Evolutionary conservation across 2,888 invertebrate species (phyloP).

Genomic region (Netelia inedita): DNA sequence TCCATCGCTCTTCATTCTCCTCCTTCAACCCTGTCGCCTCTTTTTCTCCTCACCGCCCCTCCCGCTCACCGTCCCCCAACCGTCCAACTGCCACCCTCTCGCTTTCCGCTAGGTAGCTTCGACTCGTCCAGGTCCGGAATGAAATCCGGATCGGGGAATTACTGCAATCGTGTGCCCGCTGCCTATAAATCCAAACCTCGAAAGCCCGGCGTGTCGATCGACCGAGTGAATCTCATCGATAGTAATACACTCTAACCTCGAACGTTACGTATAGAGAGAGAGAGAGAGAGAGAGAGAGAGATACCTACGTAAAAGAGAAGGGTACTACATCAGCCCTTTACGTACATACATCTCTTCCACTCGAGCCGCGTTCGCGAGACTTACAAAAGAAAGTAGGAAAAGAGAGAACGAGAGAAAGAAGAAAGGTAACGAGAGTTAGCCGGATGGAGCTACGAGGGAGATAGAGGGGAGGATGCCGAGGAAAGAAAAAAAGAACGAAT

Average conservation of each 20-base stretch:
- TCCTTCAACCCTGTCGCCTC: conserved; percentile 9
- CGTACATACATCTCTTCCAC: conserved; percentile 45
- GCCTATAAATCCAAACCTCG: conserved; percentile 64
- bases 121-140: conserved; percentile 58
- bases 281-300: conserved; percentile 23
- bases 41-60: conserved; percentile 13
- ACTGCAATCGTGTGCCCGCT: conserved; percentile 68
- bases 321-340: conserved; percentile 39
- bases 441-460: conserved; percentile 2
- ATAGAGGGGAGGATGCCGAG: background rate
- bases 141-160: conserved; percentile 71
- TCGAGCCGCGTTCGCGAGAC: conserved; percentile 24
- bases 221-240: conserved; percentile 62
- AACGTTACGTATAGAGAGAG: conserved; percentile 7
- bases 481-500: conserved; percentile 48
- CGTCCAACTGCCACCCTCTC: background rate
- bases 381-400: conserved; percentile 27
- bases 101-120: conserved; percentile 36
- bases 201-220: conserved; percentile 64
- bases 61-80: background rate
- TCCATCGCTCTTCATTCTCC: conserved; percentile 25
- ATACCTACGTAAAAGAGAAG: conserved; percentile 17
- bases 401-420: background rate
- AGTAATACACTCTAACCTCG: conserved; percentile 52
- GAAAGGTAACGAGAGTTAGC: no score